Percentiles rank a stretch among this genome's conserved stretches.
Conservation (phyloP, 2,797 vertebrate genomes). For the Hybognathus amarus region DNA sequence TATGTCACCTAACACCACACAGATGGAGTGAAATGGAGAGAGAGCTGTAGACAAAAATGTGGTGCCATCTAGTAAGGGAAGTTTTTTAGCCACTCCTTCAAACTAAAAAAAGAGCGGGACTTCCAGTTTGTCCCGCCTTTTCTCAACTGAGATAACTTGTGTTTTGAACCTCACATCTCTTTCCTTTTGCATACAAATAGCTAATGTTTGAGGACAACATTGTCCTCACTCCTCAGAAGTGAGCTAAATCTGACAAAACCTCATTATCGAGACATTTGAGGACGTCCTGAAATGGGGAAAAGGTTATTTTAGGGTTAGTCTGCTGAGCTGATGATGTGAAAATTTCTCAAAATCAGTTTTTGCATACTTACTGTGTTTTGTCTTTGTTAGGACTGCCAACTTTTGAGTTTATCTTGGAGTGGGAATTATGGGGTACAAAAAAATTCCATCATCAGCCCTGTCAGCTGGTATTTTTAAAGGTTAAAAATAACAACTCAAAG, state of each 20-base stretch:
- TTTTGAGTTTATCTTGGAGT: no score
- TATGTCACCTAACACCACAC: not conserved
- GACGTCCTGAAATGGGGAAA: not conserved
- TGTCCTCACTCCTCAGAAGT: not conserved
- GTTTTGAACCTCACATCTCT: not conserved
- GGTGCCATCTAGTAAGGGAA: not conserved
- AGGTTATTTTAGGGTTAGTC: not conserved
- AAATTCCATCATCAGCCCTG: no score
- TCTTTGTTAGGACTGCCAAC: not conserved
- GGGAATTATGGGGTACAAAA: no score
- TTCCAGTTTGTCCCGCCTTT: constrained; percentile 2
- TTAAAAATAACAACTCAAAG: no score
- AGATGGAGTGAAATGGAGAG: not conserved
- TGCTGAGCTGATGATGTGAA: not conserved
- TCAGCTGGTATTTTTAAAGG: no score
- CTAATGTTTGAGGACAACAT: not conserved
- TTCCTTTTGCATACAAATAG: not conserved
- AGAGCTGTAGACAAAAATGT: constrained; percentile 10
- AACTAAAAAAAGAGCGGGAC: constrained; percentile 27
- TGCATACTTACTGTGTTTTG: not conserved
- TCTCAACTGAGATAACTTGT: not conserved
- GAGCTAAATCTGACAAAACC: not conserved
- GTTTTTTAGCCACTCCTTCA: not conserved
- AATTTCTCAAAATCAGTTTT: no score
- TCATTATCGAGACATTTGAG: not conserved